These are phyloP conservation scores for Spisula subtruncata DNA, from an alignment of 2,888 invertebrate genomes.

Conservation along the genomic window DNA sequence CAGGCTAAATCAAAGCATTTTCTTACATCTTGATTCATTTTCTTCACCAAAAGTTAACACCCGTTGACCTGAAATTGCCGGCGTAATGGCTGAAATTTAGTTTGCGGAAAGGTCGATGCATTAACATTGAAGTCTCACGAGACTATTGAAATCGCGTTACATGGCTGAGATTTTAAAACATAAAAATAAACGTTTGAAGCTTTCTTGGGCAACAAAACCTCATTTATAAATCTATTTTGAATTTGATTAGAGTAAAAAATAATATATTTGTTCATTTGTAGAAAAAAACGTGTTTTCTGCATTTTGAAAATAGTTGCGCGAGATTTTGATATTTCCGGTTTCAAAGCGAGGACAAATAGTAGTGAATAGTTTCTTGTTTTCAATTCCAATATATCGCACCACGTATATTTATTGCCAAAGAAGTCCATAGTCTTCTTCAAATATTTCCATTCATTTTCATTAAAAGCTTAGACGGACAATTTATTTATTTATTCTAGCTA, in stretches of 20 bases:
- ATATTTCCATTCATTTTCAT: no score
- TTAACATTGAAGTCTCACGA: slow-evolving; percentile 42
- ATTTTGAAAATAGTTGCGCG: slow-evolving; percentile 32
- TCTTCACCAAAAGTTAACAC: slow-evolving; percentile 46
- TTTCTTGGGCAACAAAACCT: neutral
- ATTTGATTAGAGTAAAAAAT: neutral
- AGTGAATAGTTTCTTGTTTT: slow-evolving; percentile 39
- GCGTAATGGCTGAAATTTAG: slow-evolving; percentile 67
- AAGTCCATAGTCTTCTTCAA: no score
- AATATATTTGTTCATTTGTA: neutral
- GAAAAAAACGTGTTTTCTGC: neutral
- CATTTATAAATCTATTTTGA: neutral
- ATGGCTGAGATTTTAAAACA: neutral
- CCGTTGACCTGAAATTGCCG: slow-evolving; percentile 65
- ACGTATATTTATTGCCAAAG: no score
- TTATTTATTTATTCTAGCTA: no score
- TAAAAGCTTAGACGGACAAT: no score
- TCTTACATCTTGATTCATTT: slow-evolving; percentile 64
- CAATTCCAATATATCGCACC: no score
- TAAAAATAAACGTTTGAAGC: neutral
- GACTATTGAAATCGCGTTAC: slow-evolving; percentile 16
- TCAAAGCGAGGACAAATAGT: slow-evolving; percentile 33
- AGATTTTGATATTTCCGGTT: slow-evolving; percentile 15
- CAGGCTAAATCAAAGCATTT: neutral
- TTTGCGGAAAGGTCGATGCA: slow-evolving; percentile 60